Conservation (phyloP, 2,113 vertebrate species). For the Trogon surrucura region DNA sequence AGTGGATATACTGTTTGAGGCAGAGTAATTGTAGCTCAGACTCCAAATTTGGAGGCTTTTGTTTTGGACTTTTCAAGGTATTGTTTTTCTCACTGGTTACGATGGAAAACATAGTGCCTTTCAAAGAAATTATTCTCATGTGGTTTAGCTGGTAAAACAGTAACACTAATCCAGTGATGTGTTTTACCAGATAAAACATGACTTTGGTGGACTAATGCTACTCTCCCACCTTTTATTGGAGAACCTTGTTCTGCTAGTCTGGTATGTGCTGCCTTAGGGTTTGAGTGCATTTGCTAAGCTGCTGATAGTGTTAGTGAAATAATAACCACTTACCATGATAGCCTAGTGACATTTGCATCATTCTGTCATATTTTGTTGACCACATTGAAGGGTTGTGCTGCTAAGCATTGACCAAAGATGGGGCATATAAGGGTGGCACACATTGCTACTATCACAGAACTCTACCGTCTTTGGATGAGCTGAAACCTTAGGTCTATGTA, state of each 20-base stretch:
- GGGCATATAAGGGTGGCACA: neutral
- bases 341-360: neutral
- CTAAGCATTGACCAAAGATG: neutral
- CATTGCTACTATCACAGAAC: neutral
- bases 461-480: neutral
- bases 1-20: conserved; percentile 83
- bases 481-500: neutral
- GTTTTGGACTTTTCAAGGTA: conserved; percentile 82
- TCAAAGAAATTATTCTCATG: conserved; percentile 80
- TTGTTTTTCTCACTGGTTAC: conserved; percentile 80
- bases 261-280: neutral
- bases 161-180: neutral
- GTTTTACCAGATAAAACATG: conserved; percentile 67
- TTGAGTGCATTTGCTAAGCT: neutral
- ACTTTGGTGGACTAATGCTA: neutral
- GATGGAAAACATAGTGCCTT: conserved; percentile 78
- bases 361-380: neutral
- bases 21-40: conserved; percentile 79
- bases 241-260: neutral
- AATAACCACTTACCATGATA: neutral
- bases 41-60: conserved; percentile 83
- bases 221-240: neutral
- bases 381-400: neutral
- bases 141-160: conserved; percentile 71
- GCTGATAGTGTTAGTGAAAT: neutral